A percentile compares a stretch with the other conserved stretches of the same genome.
Conservation (phyloP, 2,797 vertebrate genomes). For the Anabas testudineus region DNA sequence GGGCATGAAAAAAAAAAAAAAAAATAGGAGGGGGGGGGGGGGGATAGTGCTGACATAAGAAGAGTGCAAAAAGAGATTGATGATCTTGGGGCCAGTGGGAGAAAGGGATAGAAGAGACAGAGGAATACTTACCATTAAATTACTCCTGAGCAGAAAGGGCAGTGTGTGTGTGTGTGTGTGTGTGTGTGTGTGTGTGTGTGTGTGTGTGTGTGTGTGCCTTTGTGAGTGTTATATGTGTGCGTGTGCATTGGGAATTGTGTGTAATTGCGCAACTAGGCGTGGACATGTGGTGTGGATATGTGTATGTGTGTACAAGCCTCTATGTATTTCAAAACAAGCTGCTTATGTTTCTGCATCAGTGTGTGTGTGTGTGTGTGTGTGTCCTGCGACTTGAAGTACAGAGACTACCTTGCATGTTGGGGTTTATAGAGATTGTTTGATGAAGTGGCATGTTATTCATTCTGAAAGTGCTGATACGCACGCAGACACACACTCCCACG, state of each 20-base stretch:
- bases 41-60: constrained; percentile 80
- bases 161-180: constrained; percentile 24
- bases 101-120: constrained; percentile 71
- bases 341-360: too few species aligned
- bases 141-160: constrained; percentile 67
- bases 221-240: neutral
- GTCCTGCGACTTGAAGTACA: constrained; percentile 6
- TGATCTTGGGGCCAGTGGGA: constrained; percentile 81
- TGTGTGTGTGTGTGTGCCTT: constrained; percentile 7
- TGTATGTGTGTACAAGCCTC: neutral
- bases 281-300: neutral
- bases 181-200: constrained; percentile 17
- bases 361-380: neutral
- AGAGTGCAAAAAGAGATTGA: constrained; percentile 82
- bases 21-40: constrained; percentile 27
- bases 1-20: constrained; percentile 24
- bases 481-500: constrained; percentile 17
- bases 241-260: neutral
- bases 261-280: neutral
- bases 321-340: constrained; percentile 7
- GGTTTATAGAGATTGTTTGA: constrained; percentile 60
- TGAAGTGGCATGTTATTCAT: constrained; percentile 61
- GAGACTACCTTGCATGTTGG: constrained; percentile 37
- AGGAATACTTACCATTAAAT: constrained; percentile 81
- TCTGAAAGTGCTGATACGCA: constrained; percentile 55